Percentiles rank a stretch among this genome's conserved stretches.
Conservation (phyloP, 2,888 invertebrate genomes). For the Mycalesis mineus region DNA sequence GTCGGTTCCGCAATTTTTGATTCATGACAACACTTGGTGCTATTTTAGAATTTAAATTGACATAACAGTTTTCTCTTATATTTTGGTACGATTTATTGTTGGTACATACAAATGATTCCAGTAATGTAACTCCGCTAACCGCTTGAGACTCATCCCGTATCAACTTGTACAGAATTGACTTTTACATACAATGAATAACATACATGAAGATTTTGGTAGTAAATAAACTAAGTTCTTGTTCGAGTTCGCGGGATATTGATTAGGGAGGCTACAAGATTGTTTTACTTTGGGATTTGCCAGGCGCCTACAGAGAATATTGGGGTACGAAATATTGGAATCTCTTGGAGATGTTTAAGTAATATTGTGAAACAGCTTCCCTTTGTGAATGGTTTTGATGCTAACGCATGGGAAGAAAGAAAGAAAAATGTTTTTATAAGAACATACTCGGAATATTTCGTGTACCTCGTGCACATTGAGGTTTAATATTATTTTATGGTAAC, state of each 20-base stretch:
- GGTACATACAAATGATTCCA: too few species aligned
- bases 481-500: too few species aligned
- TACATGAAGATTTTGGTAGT: conserved; percentile 36
- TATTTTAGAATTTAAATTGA: too few species aligned
- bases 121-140: neutral
- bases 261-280: conserved; percentile 25
- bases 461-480: too few species aligned
- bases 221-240: conserved; percentile 34
- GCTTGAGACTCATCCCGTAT: neutral
- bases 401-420: neutral
- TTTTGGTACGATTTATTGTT: too few species aligned
- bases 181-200: conserved; percentile 42
- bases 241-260: conserved; percentile 39
- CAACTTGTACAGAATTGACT: conserved; percentile 31
- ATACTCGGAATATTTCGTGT: neutral
- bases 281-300: conserved; percentile 18
- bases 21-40: too few species aligned
- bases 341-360: conserved; percentile 2
- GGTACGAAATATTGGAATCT: conserved; percentile 12
- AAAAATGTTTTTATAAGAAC: neutral
- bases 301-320: conserved; percentile 5
- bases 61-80: too few species aligned
- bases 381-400: neutral
- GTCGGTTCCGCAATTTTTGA: too few species aligned
- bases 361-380: conserved; percentile 1